phyloP scores from a whole-genome alignment of 2,888 invertebrate species.

The Falcaria lacertinaria region DNA sequence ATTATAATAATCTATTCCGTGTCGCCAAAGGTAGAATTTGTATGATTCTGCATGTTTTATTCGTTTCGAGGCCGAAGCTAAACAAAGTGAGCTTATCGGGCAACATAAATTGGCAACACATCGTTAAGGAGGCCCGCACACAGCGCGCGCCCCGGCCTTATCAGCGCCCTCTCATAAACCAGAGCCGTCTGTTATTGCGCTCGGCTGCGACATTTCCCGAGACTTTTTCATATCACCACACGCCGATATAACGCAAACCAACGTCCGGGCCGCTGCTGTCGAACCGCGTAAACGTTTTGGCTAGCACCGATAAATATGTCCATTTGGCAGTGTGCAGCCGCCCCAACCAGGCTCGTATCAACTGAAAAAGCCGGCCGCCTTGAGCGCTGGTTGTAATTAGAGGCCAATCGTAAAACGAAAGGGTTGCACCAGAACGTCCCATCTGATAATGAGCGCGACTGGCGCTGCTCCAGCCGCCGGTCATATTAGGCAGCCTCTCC shows the following conservation, averaged over 20 bases:
- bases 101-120: slow-evolving; percentile 77
- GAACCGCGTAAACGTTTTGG: slow-evolving; percentile 63
- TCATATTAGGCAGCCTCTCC: slow-evolving; percentile 71
- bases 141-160: slow-evolving; percentile 60
- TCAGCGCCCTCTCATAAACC: slow-evolving; percentile 74
- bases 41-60: slow-evolving; percentile 58
- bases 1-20: too few relatives aligned
- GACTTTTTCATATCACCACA: slow-evolving; percentile 70
- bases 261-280: slow-evolving; percentile 44
- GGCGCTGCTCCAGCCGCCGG: slow-evolving; percentile 73
- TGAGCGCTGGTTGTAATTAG: slow-evolving; percentile 75
- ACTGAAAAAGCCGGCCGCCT: slow-evolving; percentile 69
- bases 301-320: slow-evolving; percentile 64
- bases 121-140: slow-evolving; percentile 73
- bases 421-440: slow-evolving; percentile 71
- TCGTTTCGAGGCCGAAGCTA: slow-evolving; percentile 60
- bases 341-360: slow-evolving; percentile 45
- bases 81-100: slow-evolving; percentile 76
- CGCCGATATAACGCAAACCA: slow-evolving; percentile 39
- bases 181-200: slow-evolving; percentile 68
- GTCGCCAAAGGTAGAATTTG: too few relatives aligned
- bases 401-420: slow-evolving; percentile 79
- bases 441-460: slow-evolving; percentile 77
- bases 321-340: slow-evolving; percentile 64
- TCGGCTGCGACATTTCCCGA: slow-evolving; percentile 58